Percentiles rank a stretch among this genome's conserved stretches.
These are phyloP conservation scores for Toxotes chatareus DNA, from an alignment of 2,113 vertebrate genomes.

Conservation along the genomic window DNA sequence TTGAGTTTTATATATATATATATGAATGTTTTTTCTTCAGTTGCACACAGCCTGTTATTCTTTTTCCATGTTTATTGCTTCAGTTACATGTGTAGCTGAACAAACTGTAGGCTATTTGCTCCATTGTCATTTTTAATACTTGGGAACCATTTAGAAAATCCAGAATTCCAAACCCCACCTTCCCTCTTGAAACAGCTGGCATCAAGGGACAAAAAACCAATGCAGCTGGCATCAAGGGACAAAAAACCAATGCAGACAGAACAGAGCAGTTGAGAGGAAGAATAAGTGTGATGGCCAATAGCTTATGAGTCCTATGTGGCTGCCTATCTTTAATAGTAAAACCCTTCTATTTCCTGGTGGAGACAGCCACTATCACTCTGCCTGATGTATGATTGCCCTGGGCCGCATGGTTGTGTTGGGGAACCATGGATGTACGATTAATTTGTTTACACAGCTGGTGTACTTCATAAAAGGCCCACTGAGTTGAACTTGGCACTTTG, in stretches of 20 bases:
- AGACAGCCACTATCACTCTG: conserved; percentile 78
- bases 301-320: conserved; percentile 63
- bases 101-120: background rate
- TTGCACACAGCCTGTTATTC: background rate
- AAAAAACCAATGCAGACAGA: conserved; percentile 38
- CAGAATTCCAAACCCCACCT: conserved; percentile 26
- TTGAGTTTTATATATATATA: too few relatives aligned
- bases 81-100: background rate
- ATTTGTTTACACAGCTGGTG: conserved; percentile 84
- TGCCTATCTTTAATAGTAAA: conserved; percentile 66
- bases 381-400: conserved; percentile 81
- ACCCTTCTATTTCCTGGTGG: conserved; percentile 71
- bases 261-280: conserved; percentile 27
- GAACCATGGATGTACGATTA: conserved; percentile 75
- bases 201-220: conserved; percentile 36
- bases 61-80: background rate
- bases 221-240: conserved; percentile 9
- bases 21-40: background rate
- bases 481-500: conserved; percentile 81
- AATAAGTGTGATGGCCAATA: conserved; percentile 43
- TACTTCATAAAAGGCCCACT: conserved; percentile 78
- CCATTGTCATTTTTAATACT: conserved; percentile 5
- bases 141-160: conserved; percentile 23
- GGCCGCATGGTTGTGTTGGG: conserved; percentile 66
- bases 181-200: conserved; percentile 8